Evolutionary conservation across 1,140 invertebrate species (phyloP), one percentile per base, ranked within the genome.

Genomic region (Thaumetopoea pityocampa): DNA sequence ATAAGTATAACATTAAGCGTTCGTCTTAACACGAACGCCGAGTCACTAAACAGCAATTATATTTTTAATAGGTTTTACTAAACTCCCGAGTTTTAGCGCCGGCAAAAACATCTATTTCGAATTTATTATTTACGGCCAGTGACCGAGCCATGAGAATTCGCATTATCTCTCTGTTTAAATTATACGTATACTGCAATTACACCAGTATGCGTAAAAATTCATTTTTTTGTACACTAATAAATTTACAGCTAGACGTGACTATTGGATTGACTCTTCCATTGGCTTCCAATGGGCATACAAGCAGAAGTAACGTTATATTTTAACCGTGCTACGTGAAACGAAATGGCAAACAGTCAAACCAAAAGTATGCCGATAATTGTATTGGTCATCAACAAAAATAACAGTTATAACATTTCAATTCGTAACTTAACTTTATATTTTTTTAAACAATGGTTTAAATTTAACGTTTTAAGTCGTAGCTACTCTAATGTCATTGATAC

Each of bases 241-340:
- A 43, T 43, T 37, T 50, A 50, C 47, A 38, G 48, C 24, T 51
- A 51, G 11, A 10, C 35, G 17, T 45, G 41, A 51, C 34, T 38
- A 16, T 18, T 15, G n/a, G 19, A 45, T 45, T 20, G 22, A 30
- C 41, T 19, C 20, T 34, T n/a, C 12, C 20, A 22, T 33, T 40
- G 22, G 20, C 20, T 34, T n/a, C 12, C 20, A 22, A 40, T 40
- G 22, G 35, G 15, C 24, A 38, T 44, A 40, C 23, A 50, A 8
- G 19, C 9, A 16, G 20, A 24, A 42, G 43, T 52, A 52, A 52
- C 50, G 50, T 43, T 52, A 52, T 15, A 41, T 45, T 45, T 52
- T 52, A 45, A 46, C 50, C 9, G 14, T 16, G 20, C 15, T 11
- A 52, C 42, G 50, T 38, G 43, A 52, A 52, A 35, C 29, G 50